phyloP scores from a whole-genome alignment of 2,888 invertebrate species.

The Phaonia tiefii region DNA sequence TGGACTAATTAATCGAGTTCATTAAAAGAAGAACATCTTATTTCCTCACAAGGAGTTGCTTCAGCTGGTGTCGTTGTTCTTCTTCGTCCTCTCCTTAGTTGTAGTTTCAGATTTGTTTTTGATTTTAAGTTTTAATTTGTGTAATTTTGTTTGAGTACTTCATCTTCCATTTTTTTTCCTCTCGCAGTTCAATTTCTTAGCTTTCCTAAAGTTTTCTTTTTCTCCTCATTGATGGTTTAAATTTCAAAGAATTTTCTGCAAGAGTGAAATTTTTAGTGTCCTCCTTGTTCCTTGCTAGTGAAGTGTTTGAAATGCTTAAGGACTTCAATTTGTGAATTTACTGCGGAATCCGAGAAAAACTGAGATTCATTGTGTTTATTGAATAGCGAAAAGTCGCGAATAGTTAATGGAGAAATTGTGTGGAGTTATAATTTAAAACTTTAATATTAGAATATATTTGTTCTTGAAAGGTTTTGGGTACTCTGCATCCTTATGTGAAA shows the following conservation, averaged over 20 bases:
- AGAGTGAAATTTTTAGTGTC: constrained; percentile 40
- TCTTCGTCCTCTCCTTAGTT: not conserved
- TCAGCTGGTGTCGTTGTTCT: not conserved
- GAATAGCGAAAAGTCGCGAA: no score
- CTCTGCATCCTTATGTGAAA: no score
- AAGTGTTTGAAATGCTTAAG: not conserved
- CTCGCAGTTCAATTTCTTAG: not conserved
- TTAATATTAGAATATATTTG: no score
- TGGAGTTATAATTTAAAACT: no score
- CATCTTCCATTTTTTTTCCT: constrained; percentile 23
- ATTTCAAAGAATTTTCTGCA: constrained; percentile 47
- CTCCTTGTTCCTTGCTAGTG: constrained; percentile 10
- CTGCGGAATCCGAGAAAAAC: no score
- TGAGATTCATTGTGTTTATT: no score
- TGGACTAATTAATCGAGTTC: constrained; percentile 14
- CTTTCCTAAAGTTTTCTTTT: constrained; percentile 7
- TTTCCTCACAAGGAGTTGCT: not conserved
- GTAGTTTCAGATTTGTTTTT: not conserved
- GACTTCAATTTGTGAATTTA: no score
- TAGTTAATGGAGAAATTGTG: no score
- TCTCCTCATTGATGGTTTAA: constrained; percentile 12
- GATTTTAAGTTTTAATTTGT: constrained; percentile 1
- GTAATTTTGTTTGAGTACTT: constrained; percentile 60
- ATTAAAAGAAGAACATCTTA: not conserved
- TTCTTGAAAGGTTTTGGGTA: no score